These are phyloP conservation scores for Agraylea sexmaculata DNA, from an alignment of 1,140 invertebrate species.

Conservation along the genomic window DNA sequence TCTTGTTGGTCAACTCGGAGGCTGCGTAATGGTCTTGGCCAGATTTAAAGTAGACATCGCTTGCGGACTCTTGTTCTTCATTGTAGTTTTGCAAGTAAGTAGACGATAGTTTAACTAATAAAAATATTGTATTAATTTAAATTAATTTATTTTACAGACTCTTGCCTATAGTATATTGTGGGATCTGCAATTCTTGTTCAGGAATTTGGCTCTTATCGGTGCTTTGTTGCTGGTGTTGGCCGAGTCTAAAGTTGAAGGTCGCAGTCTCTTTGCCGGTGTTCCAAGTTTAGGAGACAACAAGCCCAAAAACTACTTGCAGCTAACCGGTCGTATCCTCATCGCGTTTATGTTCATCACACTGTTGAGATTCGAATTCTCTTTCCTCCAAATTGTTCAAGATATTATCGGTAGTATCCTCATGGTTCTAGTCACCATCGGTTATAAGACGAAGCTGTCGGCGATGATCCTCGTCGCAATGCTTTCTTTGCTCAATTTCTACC, in stretches of 20 bases:
- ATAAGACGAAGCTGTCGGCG: slow-evolving; percentile 97
- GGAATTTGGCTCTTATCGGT: slow-evolving; percentile 93
- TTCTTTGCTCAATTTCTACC: slow-evolving; percentile 85
- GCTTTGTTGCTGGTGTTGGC: slow-evolving; percentile 89
- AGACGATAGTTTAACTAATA: slow-evolving; percentile 1
- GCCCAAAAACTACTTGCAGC: slow-evolving; percentile 93
- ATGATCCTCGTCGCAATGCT: slow-evolving; percentile 87
- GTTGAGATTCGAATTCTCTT: slow-evolving; percentile 83
- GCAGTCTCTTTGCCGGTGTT: slow-evolving; percentile 95
- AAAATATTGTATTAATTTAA: slow-evolving; percentile 12
- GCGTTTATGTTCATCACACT: slow-evolving; percentile 99
- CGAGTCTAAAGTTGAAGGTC: slow-evolving; percentile 83
- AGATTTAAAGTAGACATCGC: slow-evolving; percentile 90
- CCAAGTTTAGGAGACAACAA: slow-evolving; percentile 94
- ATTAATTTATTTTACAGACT: slow-evolving; percentile 67
- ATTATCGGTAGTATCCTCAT: slow-evolving; percentile 89
- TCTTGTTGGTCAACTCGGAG: slow-evolving; percentile 88
- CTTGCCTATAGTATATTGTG: slow-evolving; percentile 96
- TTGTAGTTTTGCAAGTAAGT: slow-evolving; percentile 88
- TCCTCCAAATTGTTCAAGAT: slow-evolving; percentile 80
- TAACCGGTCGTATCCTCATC: slow-evolving; percentile 87
- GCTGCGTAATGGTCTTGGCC: slow-evolving; percentile 89
- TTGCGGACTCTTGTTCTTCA: slow-evolving; percentile 89
- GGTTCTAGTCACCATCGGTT: slow-evolving; percentile 92
- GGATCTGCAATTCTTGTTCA: slow-evolving; percentile 92